Evolutionary conservation across 2,888 invertebrate genomes (phyloP).

Genomic region (Tipula unca): DNA sequence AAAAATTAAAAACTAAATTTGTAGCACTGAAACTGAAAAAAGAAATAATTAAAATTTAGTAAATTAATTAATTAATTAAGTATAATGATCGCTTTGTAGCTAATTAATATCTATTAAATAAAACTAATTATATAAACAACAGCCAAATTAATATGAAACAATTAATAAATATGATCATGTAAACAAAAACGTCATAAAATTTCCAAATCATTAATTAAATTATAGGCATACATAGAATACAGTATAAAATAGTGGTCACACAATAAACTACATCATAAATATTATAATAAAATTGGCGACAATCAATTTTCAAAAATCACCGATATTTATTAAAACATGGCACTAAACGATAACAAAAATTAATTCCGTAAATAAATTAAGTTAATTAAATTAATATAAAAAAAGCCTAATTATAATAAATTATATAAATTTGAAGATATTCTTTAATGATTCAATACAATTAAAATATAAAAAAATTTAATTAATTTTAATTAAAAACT

Average conservation of each 20-base stretch:
- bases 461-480: not conserved
- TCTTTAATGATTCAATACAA: not conserved
- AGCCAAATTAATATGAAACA: not conserved
- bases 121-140: not conserved
- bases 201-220: not conserved
- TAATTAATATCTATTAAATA: not conserved
- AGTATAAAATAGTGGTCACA: too few species aligned
- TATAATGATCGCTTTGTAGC: not conserved
- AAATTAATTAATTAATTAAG: not conserved
- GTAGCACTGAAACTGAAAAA: not conserved
- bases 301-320: not conserved
- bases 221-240: not conserved
- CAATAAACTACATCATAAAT: not conserved
- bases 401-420: not conserved
- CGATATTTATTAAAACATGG: not conserved
- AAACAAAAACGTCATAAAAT: not conserved
- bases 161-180: not conserved
- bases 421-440: not conserved
- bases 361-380: not conserved
- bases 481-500: not conserved
- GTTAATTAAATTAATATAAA: not conserved
- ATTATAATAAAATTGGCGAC: not conserved
- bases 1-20: not conserved
- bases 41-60: not conserved
- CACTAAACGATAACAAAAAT: not conserved